Percentiles rank a stretch among this genome's conserved stretches.
These are phyloP conservation scores for Erynnis tages DNA, from an alignment of 2,888 invertebrate genomes.

Conservation along the genomic window DNA sequence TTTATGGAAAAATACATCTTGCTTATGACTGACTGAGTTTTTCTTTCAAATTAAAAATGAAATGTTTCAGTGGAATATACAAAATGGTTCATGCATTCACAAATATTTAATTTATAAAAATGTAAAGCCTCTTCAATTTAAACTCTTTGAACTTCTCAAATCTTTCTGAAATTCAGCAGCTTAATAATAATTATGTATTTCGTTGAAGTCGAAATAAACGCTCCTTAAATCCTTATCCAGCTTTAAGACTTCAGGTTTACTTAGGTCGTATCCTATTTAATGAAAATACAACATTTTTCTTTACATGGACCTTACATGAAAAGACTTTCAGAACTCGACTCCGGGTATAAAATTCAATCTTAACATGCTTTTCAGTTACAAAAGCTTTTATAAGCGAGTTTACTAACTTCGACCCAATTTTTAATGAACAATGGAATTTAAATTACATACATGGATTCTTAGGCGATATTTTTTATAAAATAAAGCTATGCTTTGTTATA, in stretches of 20 bases:
- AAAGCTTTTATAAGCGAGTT: conserved; percentile 9
- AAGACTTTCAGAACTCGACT: conserved; percentile 10
- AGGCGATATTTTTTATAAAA: background rate
- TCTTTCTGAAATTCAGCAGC: too few species aligned
- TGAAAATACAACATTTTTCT: background rate
- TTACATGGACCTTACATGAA: conserved; percentile 1
- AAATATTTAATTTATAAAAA: too few species aligned
- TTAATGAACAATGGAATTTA: conserved; percentile 5
- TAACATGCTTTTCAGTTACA: conserved; percentile 11
- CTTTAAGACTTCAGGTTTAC: too few species aligned
- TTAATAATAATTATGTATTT: too few species aligned
- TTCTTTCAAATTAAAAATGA: too few species aligned
- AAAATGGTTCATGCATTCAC: too few species aligned
- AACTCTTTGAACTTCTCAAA: too few species aligned
- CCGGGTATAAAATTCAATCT: conserved; percentile 11
- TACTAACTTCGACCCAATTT: conserved; percentile 11
- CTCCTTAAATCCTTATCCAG: background rate
- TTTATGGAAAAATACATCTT: too few species aligned
- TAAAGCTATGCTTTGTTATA: background rate
- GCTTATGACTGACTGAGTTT: too few species aligned
- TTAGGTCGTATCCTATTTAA: background rate
- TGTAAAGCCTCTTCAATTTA: too few species aligned
- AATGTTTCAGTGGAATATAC: too few species aligned
- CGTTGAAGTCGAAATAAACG: too few species aligned
- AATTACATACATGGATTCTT: background rate